These are phyloP conservation scores for Steinernema scapterisci DNA, from an alignment of 2,888 invertebrate genomes.

Conservation along the genomic window DNA sequence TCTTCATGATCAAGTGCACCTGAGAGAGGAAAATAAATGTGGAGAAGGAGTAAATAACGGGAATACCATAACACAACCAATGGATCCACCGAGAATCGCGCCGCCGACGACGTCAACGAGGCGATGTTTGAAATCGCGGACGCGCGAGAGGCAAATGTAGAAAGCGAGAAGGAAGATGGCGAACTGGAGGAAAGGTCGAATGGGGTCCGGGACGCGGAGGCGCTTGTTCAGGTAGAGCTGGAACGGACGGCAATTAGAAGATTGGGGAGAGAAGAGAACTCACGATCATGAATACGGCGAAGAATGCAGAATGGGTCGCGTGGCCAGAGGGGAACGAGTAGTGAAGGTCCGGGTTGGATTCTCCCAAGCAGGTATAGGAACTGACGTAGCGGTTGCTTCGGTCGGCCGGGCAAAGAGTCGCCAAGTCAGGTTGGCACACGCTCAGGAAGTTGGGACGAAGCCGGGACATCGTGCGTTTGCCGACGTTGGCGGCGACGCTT, in stretches of 20 bases:
- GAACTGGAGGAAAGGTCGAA: slow-evolving; percentile 47
- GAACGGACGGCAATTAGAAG: slow-evolving; percentile 4
- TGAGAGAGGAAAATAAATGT: slow-evolving; percentile 7
- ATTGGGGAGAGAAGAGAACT: slow-evolving; percentile 28
- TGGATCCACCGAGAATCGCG: slow-evolving; percentile 49
- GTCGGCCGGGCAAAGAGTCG: slow-evolving; percentile 47
- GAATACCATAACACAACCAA: slow-evolving; percentile 45
- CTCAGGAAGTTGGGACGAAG: slow-evolving; percentile 58
- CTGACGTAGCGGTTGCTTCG: slow-evolving; percentile 48
- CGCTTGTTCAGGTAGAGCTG: slow-evolving; percentile 53
- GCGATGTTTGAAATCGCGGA: slow-evolving; percentile 58
- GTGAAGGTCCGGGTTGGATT: slow-evolving; percentile 47
- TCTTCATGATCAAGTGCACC: slow-evolving; percentile 42
- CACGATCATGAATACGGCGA: slow-evolving; percentile 56
- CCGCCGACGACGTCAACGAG: slow-evolving; percentile 55
- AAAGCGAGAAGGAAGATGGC: slow-evolving; percentile 49
- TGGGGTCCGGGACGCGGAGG: slow-evolving; percentile 43
- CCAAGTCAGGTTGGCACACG: slow-evolving; percentile 57
- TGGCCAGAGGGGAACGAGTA: slow-evolving; percentile 57
- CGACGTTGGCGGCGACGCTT: slow-evolving; percentile 46
- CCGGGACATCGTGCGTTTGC: slow-evolving; percentile 55
- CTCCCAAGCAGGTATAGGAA: slow-evolving; percentile 49
- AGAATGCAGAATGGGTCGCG: slow-evolving; percentile 49
- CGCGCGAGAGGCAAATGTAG: slow-evolving; percentile 53
- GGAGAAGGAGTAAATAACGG: too few relatives aligned